Base-by-base conservation (phyloP, 1,140 invertebrate species). In the Choristoneura fumiferana region DNA sequence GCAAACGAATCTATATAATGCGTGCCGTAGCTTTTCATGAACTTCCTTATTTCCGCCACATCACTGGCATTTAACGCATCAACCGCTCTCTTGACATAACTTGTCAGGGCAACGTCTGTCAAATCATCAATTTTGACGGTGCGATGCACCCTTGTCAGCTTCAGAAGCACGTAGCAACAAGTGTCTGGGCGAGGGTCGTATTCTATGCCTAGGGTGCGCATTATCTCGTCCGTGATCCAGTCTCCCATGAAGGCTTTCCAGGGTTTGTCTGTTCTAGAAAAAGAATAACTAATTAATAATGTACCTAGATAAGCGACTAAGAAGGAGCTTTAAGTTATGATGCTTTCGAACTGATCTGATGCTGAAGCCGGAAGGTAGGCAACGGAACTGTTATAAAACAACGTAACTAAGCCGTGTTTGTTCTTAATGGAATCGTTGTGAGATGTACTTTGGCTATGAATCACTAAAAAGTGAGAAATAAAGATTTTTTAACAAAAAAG, bases 221-320 rank as follows among this genome's bases (percentile, higher is more conserved):
- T 90, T 1, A 92, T 92, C 0, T 92, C 91, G 39, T 91, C 76
- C 10, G 62, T 81, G 0, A 92, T 91, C 94, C 94, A 95, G 58
- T 94, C 94, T 0, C 91, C 93, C 9, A 94, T 93, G 78, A 95
- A 95, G 1, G 94, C 94, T 58, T 92, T 92, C 94, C 94, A 95
- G 9, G 94, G 94, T 66, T 92, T 92, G 60, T 95, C 93, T 65
- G 95, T 82, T 58, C 91, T 90, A 79, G 56, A 76, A 6, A 29
- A 29, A 29, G 2, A 29, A 6, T 29, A 3, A 29, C 6, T 29
- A 3, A 29, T 29, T n/a, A n/a, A n/a, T n/a, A n/a, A n/a, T n/a
- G n/a, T n/a, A n/a, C n/a, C n/a, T n/a, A n/a, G n/a, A n/a, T n/a
- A n/a, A n/a, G n/a, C n/a, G n/a, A n/a, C n/a, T n/a, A n/a, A n/a